Evolutionary conservation across 2,113 vertebrate species (phyloP).

Genomic region (Toxotes chatareus): DNA sequence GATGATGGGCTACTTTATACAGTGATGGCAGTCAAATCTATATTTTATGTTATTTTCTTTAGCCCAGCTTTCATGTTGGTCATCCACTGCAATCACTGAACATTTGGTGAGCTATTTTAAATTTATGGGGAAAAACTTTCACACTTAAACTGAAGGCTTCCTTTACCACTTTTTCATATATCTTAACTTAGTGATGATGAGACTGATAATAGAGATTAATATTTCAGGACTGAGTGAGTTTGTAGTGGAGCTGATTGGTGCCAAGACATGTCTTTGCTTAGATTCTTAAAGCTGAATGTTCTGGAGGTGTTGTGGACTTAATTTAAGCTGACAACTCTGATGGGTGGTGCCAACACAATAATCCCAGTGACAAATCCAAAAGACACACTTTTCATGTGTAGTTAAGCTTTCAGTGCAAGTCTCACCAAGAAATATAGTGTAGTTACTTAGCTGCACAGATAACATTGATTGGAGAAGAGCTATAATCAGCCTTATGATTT

Average conservation of each 20-base stretch:
- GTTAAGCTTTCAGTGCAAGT: slow-evolving; percentile 5
- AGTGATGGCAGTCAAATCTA: slow-evolving; percentile 1
- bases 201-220: slow-evolving; percentile 23
- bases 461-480: background rate
- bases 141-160: too few species aligned
- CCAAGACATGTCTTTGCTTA: slow-evolving; percentile 23
- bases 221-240: slow-evolving; percentile 13
- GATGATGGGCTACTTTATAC: slow-evolving; percentile 20
- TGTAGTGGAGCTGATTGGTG: slow-evolving; percentile 22
- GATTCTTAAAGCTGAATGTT: slow-evolving; percentile 21
- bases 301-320: slow-evolving; percentile 42
- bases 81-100: background rate
- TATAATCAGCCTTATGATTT: background rate
- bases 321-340: slow-evolving; percentile 61
- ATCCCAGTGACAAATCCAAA: slow-evolving; percentile 49
- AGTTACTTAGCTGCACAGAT: background rate
- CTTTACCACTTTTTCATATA: background rate
- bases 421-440: background rate
- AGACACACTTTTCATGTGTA: slow-evolving; percentile 1
- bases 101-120: too few species aligned
- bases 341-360: slow-evolving; percentile 34
- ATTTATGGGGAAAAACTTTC: too few species aligned
- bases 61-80: background rate
- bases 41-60: slow-evolving; percentile 2
- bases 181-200: background rate